These are phyloP conservation scores for Chironomus striatipennis DNA, from an alignment of 1,140 invertebrate genomes.

Conservation along the genomic window DNA sequence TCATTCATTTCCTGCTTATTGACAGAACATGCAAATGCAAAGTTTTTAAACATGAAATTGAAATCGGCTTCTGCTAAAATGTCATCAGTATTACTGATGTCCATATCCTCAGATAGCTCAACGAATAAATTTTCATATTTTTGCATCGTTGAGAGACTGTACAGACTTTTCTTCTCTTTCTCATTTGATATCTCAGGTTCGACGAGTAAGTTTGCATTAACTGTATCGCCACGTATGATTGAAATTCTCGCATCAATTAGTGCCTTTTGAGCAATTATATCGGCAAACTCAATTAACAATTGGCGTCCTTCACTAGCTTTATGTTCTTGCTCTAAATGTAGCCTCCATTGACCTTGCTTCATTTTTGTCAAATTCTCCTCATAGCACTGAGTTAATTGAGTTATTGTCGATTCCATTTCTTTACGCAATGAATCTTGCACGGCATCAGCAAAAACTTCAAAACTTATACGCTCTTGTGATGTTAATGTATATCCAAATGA, in stretches of 20 bases:
- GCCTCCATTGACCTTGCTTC: slow-evolving; percentile 36
- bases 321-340: slow-evolving; percentile 43
- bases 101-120: slow-evolving; percentile 30
- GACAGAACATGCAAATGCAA: slow-evolving; percentile 28
- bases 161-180: slow-evolving; percentile 24
- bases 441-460: slow-evolving; percentile 59
- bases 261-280: slow-evolving; percentile 66
- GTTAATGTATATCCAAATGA: slow-evolving; percentile 49
- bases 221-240: slow-evolving; percentile 46
- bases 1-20: slow-evolving; percentile 29
- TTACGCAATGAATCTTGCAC: slow-evolving; percentile 56
- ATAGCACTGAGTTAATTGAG: slow-evolving; percentile 55
- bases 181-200: slow-evolving; percentile 18
- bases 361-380: slow-evolving; percentile 47
- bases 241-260: slow-evolving; percentile 61
- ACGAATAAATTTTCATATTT: slow-evolving; percentile 31
- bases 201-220: slow-evolving; percentile 25
- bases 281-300: slow-evolving; percentile 58
- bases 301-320: slow-evolving; percentile 43
- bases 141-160: slow-evolving; percentile 28
- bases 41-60: slow-evolving; percentile 31
- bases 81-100: slow-evolving; percentile 30
- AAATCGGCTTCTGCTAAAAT: slow-evolving; percentile 31
- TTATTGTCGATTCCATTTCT: slow-evolving; percentile 58
- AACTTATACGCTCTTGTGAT: slow-evolving; percentile 49